Percentiles rank a stretch among this genome's conserved stretches.
Conservation (phyloP, 2,797 vertebrate genomes). For the Centropyge bicolor region DNA sequence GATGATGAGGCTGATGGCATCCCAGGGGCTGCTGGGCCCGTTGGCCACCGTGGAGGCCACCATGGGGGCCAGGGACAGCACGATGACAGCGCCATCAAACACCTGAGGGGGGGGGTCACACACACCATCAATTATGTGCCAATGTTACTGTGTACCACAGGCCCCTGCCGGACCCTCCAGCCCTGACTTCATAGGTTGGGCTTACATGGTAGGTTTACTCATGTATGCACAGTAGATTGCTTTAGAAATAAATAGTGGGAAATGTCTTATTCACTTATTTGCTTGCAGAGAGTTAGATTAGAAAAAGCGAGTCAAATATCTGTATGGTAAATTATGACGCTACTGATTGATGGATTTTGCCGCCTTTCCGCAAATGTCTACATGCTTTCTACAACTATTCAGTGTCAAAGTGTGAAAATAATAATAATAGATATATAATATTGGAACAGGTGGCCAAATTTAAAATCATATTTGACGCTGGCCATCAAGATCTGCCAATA, state of each 20-base stretch:
- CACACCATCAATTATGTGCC: constrained; percentile 22
- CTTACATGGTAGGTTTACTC: background rate
- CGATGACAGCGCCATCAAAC: constrained; percentile 94
- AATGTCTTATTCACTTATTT: background rate
- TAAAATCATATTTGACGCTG: background rate
- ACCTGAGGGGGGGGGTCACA: constrained; percentile 80
- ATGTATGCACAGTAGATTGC: background rate
- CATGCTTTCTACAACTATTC: background rate
- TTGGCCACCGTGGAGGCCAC: constrained; percentile 98
- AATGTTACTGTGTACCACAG: background rate
- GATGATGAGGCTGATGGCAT: constrained; percentile 99
- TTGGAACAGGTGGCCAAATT: background rate
- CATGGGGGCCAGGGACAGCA: constrained; percentile 96
- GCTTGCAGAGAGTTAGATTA: background rate
- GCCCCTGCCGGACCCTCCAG: background rate
- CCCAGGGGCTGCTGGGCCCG: constrained; percentile 98
- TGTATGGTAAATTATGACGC: background rate
- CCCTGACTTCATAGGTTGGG: background rate
- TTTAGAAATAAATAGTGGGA: background rate
- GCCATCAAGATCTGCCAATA: background rate
- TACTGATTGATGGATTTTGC: background rate
- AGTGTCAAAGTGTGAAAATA: background rate
- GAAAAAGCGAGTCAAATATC: background rate
- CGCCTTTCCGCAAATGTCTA: background rate
- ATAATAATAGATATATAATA: background rate